Base-by-base conservation (phyloP, 2,113 vertebrate genomes). In the Hypocryptadius cinnamomeus region DNA sequence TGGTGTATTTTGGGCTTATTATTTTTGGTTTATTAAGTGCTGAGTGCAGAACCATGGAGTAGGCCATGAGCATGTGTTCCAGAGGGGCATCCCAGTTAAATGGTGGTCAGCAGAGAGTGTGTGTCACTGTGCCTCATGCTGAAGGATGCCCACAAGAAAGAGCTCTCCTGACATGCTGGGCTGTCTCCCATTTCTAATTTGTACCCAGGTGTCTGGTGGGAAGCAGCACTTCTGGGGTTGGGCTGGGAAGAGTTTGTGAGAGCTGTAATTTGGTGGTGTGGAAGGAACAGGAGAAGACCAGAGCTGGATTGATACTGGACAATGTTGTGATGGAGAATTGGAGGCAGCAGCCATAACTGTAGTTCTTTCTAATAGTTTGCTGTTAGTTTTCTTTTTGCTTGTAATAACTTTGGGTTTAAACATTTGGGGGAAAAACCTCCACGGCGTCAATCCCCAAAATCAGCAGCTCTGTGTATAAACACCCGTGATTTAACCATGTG, bases 61-160 rank as follows among this genome's bases (percentile, higher is more conserved):
- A 96, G 97, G 97, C 97, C 96, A 8, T 35, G 77, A 71, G 80
- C 12, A 4, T 27, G 70, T 31, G 6, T 96, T 96, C 66, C 70
- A 63, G 5, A 71, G 92, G 87, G 88, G 69, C 92, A 93, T 73
- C 73, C 35, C 35, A 18, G 79, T 47, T 85, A 54, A 82, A 40
- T 68, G 89, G 72, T 90, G 92, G 93, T 94, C 91, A 95, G 84
- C 84, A 78, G 90, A 39, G 87, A 69, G 82, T 31, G 7, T 82
- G 56, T n/a, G 93, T 93, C 73, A 86, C 89, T 73, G 78, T 85
- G 91, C 84, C 42, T 80, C 79, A 9, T 15, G 14, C 82, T 83
- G 92, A 69, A 59, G 81, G 80, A 40, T 76, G 78, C 61, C 76
- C 92, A 87, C 56, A 61, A 92, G 85, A 33, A 86, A 42, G 53